Base-by-base conservation (phyloP, 2,888 invertebrate species). In the Catonia carolina region DNA sequence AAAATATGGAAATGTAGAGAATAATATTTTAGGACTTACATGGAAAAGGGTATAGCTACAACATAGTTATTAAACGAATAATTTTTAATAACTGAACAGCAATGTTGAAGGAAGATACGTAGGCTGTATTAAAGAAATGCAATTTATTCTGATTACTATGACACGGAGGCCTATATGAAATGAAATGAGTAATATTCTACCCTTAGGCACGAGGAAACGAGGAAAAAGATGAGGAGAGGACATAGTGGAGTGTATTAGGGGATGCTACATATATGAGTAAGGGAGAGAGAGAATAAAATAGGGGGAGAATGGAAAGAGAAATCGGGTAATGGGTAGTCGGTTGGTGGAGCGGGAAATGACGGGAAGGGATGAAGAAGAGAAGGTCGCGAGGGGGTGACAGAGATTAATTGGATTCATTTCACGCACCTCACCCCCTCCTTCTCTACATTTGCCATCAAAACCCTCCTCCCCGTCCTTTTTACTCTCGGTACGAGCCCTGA, bases 371-470 rank as follows among this genome's bases (percentile, higher is more conserved):
- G 59, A 31, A 23, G 49, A 18, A 23, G 58, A 3, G 49, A 51
- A 23, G 56, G 42, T 47, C 6, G 51, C 18, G 48, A 49, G 41
- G 10, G 59, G 51, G 20, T 51, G 62, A 61, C 61, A 61, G 59
- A 63, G 63, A 63, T 61, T 60, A 61, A 63, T 63, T 60, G 61
- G 60, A 57, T 61, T 61, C 62, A 62, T 62, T 62, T 62, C 62
- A 57, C 57, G 57, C 56, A 27, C 54, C 47, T 47, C 42, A 41
- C 14, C 33, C 54, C 53, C 53, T 27, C 31, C 50, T 36, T n/a
- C 20, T 35, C 23, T 48, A 18, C 22, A 10, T 18, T 20, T 23
- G 37, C 47, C 52, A 35, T 41, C 36, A 37, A 15, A 42, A 42
- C 42, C 42, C 20, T 18, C 42, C 45, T 20, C 22, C 45, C 14